Conservation (phyloP, 2,888 invertebrate genomes). For the Odontocolon sp. region DNA sequence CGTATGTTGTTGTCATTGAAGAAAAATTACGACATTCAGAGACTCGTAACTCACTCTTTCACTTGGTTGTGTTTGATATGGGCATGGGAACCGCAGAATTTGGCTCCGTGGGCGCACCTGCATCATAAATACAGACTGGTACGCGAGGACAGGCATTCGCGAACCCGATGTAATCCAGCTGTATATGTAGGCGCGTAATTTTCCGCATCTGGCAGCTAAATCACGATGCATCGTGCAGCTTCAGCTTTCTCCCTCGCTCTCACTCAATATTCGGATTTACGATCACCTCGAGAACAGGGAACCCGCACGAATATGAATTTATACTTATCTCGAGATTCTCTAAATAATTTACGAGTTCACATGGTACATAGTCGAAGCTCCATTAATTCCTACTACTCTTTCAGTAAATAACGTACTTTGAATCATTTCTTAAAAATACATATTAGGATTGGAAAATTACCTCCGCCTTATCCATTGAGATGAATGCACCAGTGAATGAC, state of each 20-base stretch:
- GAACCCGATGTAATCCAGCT: background rate
- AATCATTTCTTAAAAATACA: too few relatives aligned
- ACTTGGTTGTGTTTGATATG: too few relatives aligned
- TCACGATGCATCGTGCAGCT: background rate
- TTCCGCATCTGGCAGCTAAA: background rate
- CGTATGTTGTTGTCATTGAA: too few relatives aligned
- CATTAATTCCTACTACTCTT: background rate
- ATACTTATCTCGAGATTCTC: background rate
- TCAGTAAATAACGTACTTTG: background rate
- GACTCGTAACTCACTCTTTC: background rate
- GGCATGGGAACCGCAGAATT: background rate
- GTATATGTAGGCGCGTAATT: background rate
- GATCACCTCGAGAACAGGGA: background rate
- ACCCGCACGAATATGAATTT: background rate
- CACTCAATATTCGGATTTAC: slow-evolving; percentile 15
- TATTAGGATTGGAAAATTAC: too few relatives aligned
- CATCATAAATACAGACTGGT: slow-evolving; percentile 7
- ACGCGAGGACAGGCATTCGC: background rate
- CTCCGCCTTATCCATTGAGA: too few relatives aligned
- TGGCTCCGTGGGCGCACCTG: too few relatives aligned
- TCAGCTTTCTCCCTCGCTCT: background rate
- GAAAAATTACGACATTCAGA: too few relatives aligned
- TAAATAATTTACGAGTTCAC: background rate
- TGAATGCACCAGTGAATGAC: too few relatives aligned
- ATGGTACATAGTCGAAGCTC: background rate